These are phyloP conservation scores for Dolichopus griseipennis DNA, from an alignment of 2,888 invertebrate genomes.

Conservation along the genomic window DNA sequence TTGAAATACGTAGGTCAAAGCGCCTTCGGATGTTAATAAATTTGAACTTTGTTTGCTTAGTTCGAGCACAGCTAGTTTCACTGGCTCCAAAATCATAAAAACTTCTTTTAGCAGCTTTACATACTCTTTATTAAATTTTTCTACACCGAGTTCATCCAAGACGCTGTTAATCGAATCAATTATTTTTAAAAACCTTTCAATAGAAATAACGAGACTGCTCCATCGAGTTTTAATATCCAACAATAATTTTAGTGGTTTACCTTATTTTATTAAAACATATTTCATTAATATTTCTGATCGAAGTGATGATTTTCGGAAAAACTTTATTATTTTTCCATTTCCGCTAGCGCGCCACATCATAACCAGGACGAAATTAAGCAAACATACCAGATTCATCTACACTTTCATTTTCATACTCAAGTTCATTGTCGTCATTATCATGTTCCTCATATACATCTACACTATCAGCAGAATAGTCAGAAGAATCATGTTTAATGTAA, in stretches of 20 bases:
- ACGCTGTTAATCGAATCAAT: neutral
- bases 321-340: slow-evolving; percentile 13
- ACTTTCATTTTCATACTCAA: neutral
- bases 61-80: no score
- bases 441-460: neutral
- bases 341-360: slow-evolving; percentile 8
- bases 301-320: neutral
- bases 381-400: neutral
- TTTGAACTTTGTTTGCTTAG: no score
- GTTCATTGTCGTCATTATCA: no score
- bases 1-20: no score
- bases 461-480: neutral
- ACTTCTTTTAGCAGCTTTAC: no score
- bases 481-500: slow-evolving; percentile 8
- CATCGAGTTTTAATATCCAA: no score
- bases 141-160: no score
- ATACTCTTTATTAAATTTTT: no score
- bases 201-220: neutral
- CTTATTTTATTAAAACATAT: neutral
- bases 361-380: neutral
- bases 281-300: neutral
- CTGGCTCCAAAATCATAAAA: no score
- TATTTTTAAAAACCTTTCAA: slow-evolving; percentile 7
- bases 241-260: no score
- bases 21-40: no score